Percentiles rank a stretch among this genome's conserved stretches.
These are phyloP conservation scores for Smithornis capensis DNA, from an alignment of 2,113 vertebrate species.

Conservation along the genomic window DNA sequence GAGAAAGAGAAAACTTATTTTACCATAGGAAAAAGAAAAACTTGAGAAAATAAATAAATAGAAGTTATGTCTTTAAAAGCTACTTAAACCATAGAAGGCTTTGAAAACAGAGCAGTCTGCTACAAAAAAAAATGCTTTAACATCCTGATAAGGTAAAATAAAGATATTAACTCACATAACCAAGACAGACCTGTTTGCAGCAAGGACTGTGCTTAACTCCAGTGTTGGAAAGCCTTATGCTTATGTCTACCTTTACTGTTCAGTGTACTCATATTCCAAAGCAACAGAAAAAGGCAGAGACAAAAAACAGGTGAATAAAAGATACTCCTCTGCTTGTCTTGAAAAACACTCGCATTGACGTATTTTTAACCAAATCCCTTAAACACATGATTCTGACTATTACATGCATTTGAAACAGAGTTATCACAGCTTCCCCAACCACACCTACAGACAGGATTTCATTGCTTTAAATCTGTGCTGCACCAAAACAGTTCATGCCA, in stretches of 20 bases:
- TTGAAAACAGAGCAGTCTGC: not conserved
- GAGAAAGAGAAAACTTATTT: not conserved
- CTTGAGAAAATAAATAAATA: not conserved
- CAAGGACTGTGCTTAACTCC: not conserved
- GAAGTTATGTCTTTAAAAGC: not conserved
- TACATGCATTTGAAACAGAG: not conserved
- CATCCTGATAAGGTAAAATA: not conserved
- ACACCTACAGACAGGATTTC: not conserved
- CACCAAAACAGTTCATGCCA: not conserved
- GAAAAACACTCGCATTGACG: not conserved
- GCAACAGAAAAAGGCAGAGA: not conserved
- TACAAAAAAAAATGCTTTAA: not conserved
- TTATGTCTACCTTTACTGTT: not conserved
- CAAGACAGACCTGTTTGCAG: not conserved
- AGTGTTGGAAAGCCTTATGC: not conserved
- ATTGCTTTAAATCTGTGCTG: not conserved
- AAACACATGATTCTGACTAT: not conserved
- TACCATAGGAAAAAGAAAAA: not conserved
- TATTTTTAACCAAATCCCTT: not conserved
- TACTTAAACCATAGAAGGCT: not conserved
- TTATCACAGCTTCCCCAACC: not conserved
- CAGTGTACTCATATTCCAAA: not conserved
- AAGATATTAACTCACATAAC: rapidly evolving
- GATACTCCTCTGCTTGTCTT: not conserved
- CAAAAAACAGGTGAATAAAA: not conserved